A percentile compares a stretch with the other conserved stretches of the same genome.
Conservation (phyloP, 1,140 invertebrate genomes). For the Sinella curviseta region DNA sequence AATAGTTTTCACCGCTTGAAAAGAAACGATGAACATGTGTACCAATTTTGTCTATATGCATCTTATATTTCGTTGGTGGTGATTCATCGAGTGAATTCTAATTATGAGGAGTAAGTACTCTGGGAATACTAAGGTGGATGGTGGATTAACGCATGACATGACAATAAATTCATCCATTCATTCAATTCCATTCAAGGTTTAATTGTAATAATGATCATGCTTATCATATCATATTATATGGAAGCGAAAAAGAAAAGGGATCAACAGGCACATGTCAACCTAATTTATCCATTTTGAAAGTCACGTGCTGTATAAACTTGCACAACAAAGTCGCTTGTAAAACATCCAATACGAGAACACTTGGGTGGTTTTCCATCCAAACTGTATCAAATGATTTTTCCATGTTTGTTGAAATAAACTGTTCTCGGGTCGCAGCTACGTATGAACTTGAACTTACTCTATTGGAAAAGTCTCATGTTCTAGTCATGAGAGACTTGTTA, state of each 20-base stretch:
- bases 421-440: too few relatives aligned
- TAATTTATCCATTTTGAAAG: neutral
- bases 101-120: too few relatives aligned
- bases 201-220: neutral
- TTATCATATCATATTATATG: neutral
- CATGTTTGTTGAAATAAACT: neutral
- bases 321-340: neutral
- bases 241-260: neutral
- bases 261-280: neutral
- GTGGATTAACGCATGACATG: neutral
- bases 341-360: neutral
- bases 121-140: too few relatives aligned
- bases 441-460: too few relatives aligned
- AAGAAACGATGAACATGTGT: too few relatives aligned
- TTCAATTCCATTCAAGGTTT: neutral
- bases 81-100: conserved; percentile 14
- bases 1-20: too few relatives aligned
- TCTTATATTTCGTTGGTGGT: too few relatives aligned
- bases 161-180: neutral
- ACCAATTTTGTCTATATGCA: too few relatives aligned
- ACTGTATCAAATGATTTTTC: too few relatives aligned
- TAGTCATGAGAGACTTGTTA: too few relatives aligned
- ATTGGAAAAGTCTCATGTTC: too few relatives aligned
- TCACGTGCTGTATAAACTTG: neutral
- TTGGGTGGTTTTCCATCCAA: neutral